These are phyloP conservation scores for Morpho helenor DNA, from an alignment of 2,888 invertebrate species.

Conservation along the genomic window DNA sequence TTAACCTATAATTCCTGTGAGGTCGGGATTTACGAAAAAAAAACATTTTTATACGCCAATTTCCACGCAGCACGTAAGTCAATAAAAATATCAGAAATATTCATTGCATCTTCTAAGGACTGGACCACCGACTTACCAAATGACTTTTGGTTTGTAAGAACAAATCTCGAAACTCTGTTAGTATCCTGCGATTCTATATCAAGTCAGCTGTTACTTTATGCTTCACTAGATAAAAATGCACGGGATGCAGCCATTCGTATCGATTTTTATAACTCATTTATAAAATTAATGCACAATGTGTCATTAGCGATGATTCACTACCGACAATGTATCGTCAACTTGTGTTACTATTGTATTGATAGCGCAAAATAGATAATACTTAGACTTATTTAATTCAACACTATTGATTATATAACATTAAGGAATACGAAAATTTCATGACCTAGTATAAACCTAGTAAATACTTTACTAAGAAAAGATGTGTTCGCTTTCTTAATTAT, in stretches of 20 bases:
- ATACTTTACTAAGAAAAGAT: too few relatives aligned
- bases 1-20: too few relatives aligned
- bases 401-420: conserved; percentile 6
- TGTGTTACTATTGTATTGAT: conserved; percentile 18
- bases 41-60: too few relatives aligned
- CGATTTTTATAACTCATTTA: conserved; percentile 25
- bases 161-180: too few relatives aligned
- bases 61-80: too few relatives aligned
- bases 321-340: conserved; percentile 40
- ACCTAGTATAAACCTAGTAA: background rate
- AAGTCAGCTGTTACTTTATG: background rate
- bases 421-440: background rate
- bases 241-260: conserved; percentile 22
- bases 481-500: too few relatives aligned
- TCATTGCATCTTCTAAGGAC: too few relatives aligned
- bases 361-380: conserved; percentile 13
- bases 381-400: background rate
- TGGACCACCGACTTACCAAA: too few relatives aligned
- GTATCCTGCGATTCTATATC: too few relatives aligned
- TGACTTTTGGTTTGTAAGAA: too few relatives aligned
- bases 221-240: conserved; percentile 23
- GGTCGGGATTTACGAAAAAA: too few relatives aligned
- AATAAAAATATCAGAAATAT: too few relatives aligned
- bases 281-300: conserved; percentile 27
- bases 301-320: conserved; percentile 43